Percentiles rank a stretch among this genome's conserved stretches.
Conservation (phyloP, 1,140 invertebrate genomes). For the Philaenus spumarius region DNA sequence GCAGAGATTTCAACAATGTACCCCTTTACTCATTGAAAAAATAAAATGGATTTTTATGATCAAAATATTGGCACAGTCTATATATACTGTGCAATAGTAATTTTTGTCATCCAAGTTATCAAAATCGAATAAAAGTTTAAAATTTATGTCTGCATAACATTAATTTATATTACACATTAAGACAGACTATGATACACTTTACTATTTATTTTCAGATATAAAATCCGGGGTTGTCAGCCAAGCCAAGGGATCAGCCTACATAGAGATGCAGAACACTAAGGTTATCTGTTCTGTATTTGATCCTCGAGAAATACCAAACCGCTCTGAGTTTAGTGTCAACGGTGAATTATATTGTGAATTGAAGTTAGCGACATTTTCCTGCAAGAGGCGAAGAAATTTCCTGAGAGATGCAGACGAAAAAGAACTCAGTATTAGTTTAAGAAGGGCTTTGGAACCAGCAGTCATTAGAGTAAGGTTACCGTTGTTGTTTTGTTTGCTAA, state of each 20-base stretch:
- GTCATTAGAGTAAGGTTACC: slow-evolving; percentile 62
- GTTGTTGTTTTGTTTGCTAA: no score
- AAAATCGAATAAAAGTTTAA: background rate
- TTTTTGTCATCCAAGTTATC: background rate
- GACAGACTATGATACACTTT: slow-evolving; percentile 9
- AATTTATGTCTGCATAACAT: slow-evolving; percentile 1
- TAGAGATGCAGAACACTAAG: slow-evolving; percentile 83
- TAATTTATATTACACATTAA: background rate
- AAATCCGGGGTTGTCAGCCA: slow-evolving; percentile 68
- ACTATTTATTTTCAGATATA: slow-evolving; percentile 52
- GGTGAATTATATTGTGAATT: slow-evolving; percentile 81
- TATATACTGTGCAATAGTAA: no score
- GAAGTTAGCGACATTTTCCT: slow-evolving; percentile 80
- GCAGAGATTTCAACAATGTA: no score
- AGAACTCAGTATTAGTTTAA: slow-evolving; percentile 65
- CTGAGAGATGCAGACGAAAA: slow-evolving; percentile 65
- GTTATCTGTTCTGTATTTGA: slow-evolving; percentile 84
- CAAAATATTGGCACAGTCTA: background rate
- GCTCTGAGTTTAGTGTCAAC: slow-evolving; percentile 61
- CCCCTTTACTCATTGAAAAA: no score
- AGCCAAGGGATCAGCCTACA: slow-evolving; percentile 84
- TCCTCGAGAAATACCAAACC: slow-evolving; percentile 75
- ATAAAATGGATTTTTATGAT: background rate
- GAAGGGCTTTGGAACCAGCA: slow-evolving; percentile 76
- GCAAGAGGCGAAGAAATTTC: slow-evolving; percentile 52